phyloP scores from a whole-genome alignment of 2,797 vertebrate genomes.

The Rhadinocentrus ornatus region DNA sequence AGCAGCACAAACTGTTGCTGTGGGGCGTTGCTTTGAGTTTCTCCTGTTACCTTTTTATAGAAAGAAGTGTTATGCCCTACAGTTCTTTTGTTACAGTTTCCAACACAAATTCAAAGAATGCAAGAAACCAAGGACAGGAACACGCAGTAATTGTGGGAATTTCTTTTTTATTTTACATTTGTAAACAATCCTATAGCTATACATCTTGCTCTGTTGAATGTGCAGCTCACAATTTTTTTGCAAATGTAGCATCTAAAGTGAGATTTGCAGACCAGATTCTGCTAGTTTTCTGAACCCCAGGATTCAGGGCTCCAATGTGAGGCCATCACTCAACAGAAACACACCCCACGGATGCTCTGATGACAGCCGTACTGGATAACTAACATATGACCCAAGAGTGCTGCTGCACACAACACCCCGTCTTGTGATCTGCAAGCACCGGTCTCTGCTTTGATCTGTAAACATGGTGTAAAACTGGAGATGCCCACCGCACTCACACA shows the following conservation, averaged over 20 bases:
- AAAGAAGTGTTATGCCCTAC: conserved; percentile 65
- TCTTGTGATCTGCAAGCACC: conserved; percentile 50
- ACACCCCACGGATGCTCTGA: conserved; percentile 53
- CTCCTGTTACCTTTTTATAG: conserved; percentile 72
- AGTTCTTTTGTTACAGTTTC: conserved; percentile 49
- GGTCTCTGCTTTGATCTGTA: conserved; percentile 75
- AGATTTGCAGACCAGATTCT: conserved; percentile 50
- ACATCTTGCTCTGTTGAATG: background rate
- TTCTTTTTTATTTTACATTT: conserved; percentile 5
- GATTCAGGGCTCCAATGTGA: conserved; percentile 43
- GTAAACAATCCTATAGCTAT: background rate
- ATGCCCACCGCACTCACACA: conserved; percentile 62
- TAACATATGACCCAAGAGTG: conserved; percentile 63
- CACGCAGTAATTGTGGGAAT: conserved; percentile 12
- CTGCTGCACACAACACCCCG: conserved; percentile 51
- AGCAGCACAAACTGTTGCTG: conserved; percentile 73
- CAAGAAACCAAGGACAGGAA: conserved; percentile 29
- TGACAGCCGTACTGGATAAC: conserved; percentile 69
- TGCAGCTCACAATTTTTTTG: background rate
- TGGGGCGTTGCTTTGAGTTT: conserved; percentile 71
- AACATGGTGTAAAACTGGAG: conserved; percentile 62
- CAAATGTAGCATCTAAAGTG: background rate
- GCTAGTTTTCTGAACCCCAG: conserved; percentile 33
- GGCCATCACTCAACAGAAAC: conserved; percentile 59
- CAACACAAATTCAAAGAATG: conserved; percentile 39